Base-by-base conservation (phyloP, 2,797 vertebrate genomes). In the Gymnothorax reevesii region DNA sequence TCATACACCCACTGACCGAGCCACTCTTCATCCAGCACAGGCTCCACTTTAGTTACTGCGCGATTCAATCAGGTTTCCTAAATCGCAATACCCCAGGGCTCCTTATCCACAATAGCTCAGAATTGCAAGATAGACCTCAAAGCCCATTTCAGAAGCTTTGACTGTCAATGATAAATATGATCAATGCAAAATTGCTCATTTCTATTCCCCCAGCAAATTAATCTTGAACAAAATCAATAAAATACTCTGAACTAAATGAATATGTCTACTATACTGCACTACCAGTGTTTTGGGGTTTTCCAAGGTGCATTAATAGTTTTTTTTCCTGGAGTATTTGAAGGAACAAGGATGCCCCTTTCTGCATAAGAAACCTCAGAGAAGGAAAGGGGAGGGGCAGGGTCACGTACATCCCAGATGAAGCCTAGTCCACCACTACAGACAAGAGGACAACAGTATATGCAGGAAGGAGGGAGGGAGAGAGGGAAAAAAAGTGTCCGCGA, bases 401-500 rank as follows among this genome's bases (percentile, higher is more conserved):
- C 49, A 80, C 7, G 17, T 57, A 27, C 13, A 25, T 69, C 7
- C 13, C 49, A 42, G 52, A 69, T 57, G 42, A 33, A 69, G 60
- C 9, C 15, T 33, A 82, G 49, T 33, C 15, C n/a, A 17, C 49
- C 69, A 57, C 55, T 60, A 59, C 86, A 52, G 13, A 49, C 91
- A 88, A 88, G 89, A 92, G 25, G 12, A 42, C 55, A 57, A 22
- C 79, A 52, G 66, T 83, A 20, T 57, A 84, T 49, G 80, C 42
- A 87, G 27, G 8, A 69, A 86, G 27, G 69, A 52, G 66, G 17
- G 77, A 10, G 57, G 73, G 20, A 49, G 82, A 90, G 90, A 91
- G 92, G 90, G 89, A 91, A 88, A 90, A 88, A 57, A 79, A 62
- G 83, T 87, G 87, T 52, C 52, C 15, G 33, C 60, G 54, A 88